phyloP scores from a whole-genome alignment of 1,140 invertebrate species.

The Metopolophium dirhodum region DNA sequence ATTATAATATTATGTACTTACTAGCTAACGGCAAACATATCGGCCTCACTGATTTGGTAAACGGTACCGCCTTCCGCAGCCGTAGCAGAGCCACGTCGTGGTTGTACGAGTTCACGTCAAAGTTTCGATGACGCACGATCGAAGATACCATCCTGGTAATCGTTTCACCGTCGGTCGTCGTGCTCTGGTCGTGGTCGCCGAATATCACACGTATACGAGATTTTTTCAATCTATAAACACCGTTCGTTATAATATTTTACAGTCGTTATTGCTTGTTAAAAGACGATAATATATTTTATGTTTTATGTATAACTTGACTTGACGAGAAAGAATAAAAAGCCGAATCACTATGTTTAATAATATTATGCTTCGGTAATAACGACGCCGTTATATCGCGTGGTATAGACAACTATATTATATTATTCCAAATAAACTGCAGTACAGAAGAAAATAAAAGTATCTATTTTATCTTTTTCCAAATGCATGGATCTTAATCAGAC shows the following conservation, averaged over 20 bases:
- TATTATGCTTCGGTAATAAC: background rate
- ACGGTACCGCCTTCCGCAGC: constrained; percentile 76
- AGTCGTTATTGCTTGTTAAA: background rate
- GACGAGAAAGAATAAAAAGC: background rate
- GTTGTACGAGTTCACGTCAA: constrained; percentile 83
- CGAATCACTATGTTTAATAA: background rate
- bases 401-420: background rate
- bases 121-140: constrained; percentile 79
- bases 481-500: background rate
- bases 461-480: background rate
- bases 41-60: constrained; percentile 79
- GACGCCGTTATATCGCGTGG: too few species aligned
- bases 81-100: constrained; percentile 85
- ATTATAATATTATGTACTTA: constrained; percentile 62
- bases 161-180: constrained; percentile 74
- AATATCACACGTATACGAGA: constrained; percentile 80
- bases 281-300: background rate
- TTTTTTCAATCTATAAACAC: constrained; percentile 69
- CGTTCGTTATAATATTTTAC: background rate
- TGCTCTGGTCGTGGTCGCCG: constrained; percentile 81
- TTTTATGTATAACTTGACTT: background rate
- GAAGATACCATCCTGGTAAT: constrained; percentile 80
- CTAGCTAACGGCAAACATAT: constrained; percentile 76
- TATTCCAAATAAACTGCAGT: background rate
- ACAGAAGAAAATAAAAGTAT: background rate